Conservation (phyloP, 2,797 vertebrate species). For the Fratercula arctica region DNA sequence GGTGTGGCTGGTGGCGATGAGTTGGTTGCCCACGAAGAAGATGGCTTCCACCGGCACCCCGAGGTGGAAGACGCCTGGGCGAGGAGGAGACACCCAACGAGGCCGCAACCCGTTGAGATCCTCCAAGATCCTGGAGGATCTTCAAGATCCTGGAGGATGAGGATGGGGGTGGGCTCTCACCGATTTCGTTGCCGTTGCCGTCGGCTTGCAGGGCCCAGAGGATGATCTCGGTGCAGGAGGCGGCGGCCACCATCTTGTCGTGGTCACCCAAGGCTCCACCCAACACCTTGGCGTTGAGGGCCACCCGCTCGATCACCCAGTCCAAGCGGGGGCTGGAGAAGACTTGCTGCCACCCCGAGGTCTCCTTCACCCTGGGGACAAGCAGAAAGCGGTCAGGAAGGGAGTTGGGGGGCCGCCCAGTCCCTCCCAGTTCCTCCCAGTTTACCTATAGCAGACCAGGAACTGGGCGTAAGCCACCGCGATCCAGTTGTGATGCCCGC, state of each 20-base stretch:
- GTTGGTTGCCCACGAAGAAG: conserved; percentile 93
- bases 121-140: too few species aligned
- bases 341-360: conserved; percentile 90
- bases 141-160: too few species aligned
- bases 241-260: conserved; percentile 92
- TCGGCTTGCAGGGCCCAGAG: conserved; percentile 89
- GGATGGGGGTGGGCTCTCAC: conserved; percentile 60
- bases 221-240: conserved; percentile 87
- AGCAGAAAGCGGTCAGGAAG: too few species aligned
- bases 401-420: too few species aligned
- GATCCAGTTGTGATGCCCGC: conserved; percentile 93
- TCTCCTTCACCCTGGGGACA: conserved; percentile 86
- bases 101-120: too few species aligned
- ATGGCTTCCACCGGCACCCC: conserved; percentile 89
- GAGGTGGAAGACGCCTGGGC: conserved; percentile 87
- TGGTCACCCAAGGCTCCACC: conserved; percentile 87
- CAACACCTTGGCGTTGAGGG: conserved; percentile 88
- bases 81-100: background rate
- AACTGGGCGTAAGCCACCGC: conserved; percentile 90
- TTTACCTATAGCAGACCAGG: conserved; percentile 87
- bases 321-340: conserved; percentile 91
- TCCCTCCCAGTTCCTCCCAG: background rate
- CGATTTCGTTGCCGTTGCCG: conserved; percentile 88
- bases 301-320: conserved; percentile 89
- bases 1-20: conserved; percentile 91